Evolutionary conservation across 1,140 invertebrate genomes (phyloP), one percentile per base, ranked within the genome.

Genomic region (Zophobas morio): DNA sequence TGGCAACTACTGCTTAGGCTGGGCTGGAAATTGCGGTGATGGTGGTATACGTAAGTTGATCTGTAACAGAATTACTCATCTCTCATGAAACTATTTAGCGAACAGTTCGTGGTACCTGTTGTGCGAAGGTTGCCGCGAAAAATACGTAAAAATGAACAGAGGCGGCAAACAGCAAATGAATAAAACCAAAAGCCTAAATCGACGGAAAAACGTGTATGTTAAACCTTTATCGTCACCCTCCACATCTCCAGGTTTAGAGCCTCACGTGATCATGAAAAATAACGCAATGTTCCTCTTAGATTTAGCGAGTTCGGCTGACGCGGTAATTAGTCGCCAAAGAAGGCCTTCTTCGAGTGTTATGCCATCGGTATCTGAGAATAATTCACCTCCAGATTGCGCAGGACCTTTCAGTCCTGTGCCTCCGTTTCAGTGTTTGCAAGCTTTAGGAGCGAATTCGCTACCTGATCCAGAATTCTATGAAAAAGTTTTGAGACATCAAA

Each of bases 201-300:
- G 74, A 40, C 6, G 73, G 36, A 81, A 81, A 78, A 78, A 56
- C 53, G 63, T 75, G 6, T 75, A 78, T 66, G 73, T 79, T 47
- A 83, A 80, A 81, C 71, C 81, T 37, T 8, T 85, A 5, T 75
- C 82, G 70, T 87, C 89, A 34, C 87, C 88, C 1, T 80, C 87
- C 20, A 82, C 77, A 5, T 84, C 82, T 72, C 83, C 86, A 0
- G 81, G 81, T 2, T 83, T 88, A 47, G 92, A 96, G 54, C 91
- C 93, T 2, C 95, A 97, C 84, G 84, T 93, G 8, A 90, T 94
- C 0, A 95, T 99, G 89, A 95, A 94, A 78, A 96, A 96, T 83
- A 99, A 99, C 86, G 96, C 98, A 0, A 92, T 97, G 87, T 99
- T 99, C 85, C 86, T 99, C 6, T 87, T 99, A 70, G 96, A 98